These are phyloP conservation scores for Chironomus striatipennis DNA, from an alignment of 1,140 invertebrate species.

Conservation along the genomic window DNA sequence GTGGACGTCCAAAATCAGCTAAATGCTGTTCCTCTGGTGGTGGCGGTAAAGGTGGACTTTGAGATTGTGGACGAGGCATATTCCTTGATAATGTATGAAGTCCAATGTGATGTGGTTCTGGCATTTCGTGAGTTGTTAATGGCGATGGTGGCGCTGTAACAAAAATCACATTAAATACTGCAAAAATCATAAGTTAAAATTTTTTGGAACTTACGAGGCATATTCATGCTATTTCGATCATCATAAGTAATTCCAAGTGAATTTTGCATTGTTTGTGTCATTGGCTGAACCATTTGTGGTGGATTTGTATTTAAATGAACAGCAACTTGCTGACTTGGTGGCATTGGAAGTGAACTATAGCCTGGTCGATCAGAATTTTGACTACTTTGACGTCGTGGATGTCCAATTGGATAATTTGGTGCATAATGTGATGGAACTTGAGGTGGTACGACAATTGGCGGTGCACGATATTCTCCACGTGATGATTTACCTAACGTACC, in stretches of 20 bases:
- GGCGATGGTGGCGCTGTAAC: slow-evolving; percentile 66
- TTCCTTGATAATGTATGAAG: slow-evolving; percentile 49
- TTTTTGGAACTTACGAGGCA: slow-evolving; percentile 62
- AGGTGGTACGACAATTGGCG: slow-evolving; percentile 88
- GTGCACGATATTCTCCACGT: slow-evolving; percentile 73
- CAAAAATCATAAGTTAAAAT: neutral
- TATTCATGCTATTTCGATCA: slow-evolving; percentile 48
- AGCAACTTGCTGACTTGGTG: slow-evolving; percentile 50
- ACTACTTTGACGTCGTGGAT: slow-evolving; percentile 49
- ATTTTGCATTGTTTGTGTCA: slow-evolving; percentile 53
- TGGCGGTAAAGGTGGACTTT: slow-evolving; percentile 73
- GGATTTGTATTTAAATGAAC: slow-evolving; percentile 41
- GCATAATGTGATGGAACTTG: slow-evolving; percentile 92
- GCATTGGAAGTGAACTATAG: slow-evolving; percentile 70
- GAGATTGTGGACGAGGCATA: slow-evolving; percentile 47
- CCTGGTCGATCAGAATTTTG: slow-evolving; percentile 55
- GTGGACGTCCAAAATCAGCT: slow-evolving; percentile 60
- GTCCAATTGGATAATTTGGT: slow-evolving; percentile 82
- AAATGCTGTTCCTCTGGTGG: slow-evolving; percentile 71
- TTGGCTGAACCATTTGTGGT: slow-evolving; percentile 64
- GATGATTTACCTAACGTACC: slow-evolving; percentile 45
- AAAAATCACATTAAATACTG: neutral
- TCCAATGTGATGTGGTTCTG: slow-evolving; percentile 44
- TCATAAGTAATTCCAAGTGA: slow-evolving; percentile 43
- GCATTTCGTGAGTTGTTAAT: slow-evolving; percentile 47